Base-by-base conservation (phyloP, 2,888 invertebrate genomes). In the Acanthosoma haemorrhoidale region DNA sequence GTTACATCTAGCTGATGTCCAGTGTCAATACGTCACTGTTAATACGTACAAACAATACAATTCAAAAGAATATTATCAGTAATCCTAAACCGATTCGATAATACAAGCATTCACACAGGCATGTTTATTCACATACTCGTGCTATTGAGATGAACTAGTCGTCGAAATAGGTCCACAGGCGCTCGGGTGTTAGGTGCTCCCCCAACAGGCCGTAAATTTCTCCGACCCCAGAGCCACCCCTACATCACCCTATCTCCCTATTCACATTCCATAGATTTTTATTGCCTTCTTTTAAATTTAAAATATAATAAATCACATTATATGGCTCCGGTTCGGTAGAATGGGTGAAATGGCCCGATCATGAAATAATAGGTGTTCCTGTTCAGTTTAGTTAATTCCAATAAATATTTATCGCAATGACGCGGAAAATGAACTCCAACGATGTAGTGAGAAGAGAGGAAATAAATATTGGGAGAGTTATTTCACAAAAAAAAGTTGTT, bases 251-350 rank as follows among this genome's bases (percentile, higher is more conserved):
- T 71, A 66, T 72, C 64, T 72, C 73, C 38, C 71, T 69, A 68
- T 72, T 68, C 70, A 72, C 70, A 72, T 69, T 72, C 72, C 70
- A 69, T 70, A 72, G 70, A 71, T 71, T 71, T 72, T 71, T 72
- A 71, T 71, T 73, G 63, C 73, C 61, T 21, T 63, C 70, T 67
- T 58, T 68, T 70, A 70, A 70, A 73, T 71, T 72, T 69, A 70
- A 71, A 70, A 72, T 72, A 73, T 71, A 66, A 69, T 69, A 70
- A 73, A 71, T 72, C 70, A 60, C 66, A 66, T 63, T 29, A 69
- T 57, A 64, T 66, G 57, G 41, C 36, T 13, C 4, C 61, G 21
- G 36, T 36, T 36, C 4, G 9, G 4, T 34, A 61, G 34, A 21
- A n/a, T 13, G 61, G 36, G 38, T 61, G 61, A 61, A 61, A 61